Conservation (phyloP, 2,797 vertebrate genomes). For the Distichodus sexfasciatus region DNA sequence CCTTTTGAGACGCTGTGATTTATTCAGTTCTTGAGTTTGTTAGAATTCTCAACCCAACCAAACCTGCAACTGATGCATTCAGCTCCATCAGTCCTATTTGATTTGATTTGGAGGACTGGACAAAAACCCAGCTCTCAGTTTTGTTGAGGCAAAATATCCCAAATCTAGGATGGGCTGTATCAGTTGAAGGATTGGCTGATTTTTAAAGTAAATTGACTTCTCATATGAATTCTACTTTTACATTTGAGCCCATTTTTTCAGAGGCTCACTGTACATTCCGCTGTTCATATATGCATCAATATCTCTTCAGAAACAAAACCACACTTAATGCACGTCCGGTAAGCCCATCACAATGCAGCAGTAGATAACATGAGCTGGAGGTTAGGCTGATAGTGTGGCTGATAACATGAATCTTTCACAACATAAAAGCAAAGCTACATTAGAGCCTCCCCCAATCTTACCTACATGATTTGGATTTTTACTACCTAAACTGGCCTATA, state of each 20-base stretch:
- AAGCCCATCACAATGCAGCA: not conserved
- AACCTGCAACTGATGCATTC: too few relatives aligned
- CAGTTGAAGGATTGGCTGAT: too few relatives aligned
- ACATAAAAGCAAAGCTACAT: not conserved
- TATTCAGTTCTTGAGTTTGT: too few relatives aligned
- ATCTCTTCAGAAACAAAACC: not conserved
- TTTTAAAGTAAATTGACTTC: too few relatives aligned
- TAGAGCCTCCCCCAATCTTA: not conserved
- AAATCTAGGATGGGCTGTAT: too few relatives aligned
- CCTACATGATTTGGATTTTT: not conserved
- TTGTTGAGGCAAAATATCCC: too few relatives aligned
- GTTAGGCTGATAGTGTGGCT: not conserved
- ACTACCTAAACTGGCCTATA: too few relatives aligned
- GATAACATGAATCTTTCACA: constrained; percentile 3
- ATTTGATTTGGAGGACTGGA: too few relatives aligned
- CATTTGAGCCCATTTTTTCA: not conserved
- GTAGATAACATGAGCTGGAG: constrained; percentile 9
- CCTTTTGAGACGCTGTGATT: too few relatives aligned
- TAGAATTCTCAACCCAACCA: too few relatives aligned
- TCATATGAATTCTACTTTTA: not conserved
- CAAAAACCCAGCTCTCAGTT: too few relatives aligned
- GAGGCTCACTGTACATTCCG: not conserved
- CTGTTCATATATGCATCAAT: not conserved
- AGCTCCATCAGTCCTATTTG: too few relatives aligned
- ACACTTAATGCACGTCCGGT: constrained; percentile 1